Evolutionary conservation across 1,140 invertebrate species (phyloP).

Genomic region (Megathymus violae): DNA sequence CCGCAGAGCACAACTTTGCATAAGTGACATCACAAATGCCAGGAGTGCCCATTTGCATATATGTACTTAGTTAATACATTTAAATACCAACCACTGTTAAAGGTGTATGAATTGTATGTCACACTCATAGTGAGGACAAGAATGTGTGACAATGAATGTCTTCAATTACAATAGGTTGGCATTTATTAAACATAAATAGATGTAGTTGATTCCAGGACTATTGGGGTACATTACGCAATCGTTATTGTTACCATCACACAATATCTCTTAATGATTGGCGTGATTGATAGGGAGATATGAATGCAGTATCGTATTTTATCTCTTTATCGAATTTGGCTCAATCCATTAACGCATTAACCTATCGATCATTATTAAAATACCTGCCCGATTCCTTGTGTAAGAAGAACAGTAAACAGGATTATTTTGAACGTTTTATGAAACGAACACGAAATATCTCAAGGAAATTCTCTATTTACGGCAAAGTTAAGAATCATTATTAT

Average conservation of each 20-base stretch:
- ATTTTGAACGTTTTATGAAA: no score
- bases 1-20: slow-evolving; percentile 7
- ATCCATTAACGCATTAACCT: neutral
- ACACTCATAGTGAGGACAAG: slow-evolving; percentile 7
- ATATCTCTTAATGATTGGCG: slow-evolving; percentile 40
- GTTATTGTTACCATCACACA: slow-evolving; percentile 43
- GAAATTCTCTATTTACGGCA: no score
- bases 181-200: slow-evolving; percentile 25
- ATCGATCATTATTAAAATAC: no score
- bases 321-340: slow-evolving; percentile 42
- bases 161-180: slow-evolving; percentile 28
- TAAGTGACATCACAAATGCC: slow-evolving; percentile 14
- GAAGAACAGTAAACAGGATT: no score
- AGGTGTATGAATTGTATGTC: slow-evolving; percentile 15
- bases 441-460: no score
- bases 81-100: slow-evolving; percentile 20
- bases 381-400: no score
- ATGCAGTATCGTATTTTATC: slow-evolving; percentile 43
- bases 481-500: no score
- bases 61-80: slow-evolving; percentile 18
- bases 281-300: slow-evolving; percentile 52
- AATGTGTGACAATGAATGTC: slow-evolving; percentile 22
- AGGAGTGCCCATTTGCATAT: slow-evolving; percentile 17
- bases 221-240: slow-evolving; percentile 37
- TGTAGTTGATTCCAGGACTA: slow-evolving; percentile 13